Evolutionary conservation across 2,113 vertebrate genomes (phyloP).

Genomic region (Trematocara nigrifrons): DNA sequence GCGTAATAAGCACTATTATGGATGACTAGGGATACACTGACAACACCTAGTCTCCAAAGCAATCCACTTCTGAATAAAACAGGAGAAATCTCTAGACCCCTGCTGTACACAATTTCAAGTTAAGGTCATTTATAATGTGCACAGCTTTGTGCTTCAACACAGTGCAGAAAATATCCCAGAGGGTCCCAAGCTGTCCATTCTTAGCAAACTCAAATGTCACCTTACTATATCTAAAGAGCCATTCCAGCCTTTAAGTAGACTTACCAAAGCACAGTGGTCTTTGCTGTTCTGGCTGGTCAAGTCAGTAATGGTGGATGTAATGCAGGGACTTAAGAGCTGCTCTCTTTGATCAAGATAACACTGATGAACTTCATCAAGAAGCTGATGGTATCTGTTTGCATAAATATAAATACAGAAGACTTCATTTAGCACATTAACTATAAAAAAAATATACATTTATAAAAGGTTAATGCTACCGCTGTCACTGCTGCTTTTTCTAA

Average conservation of each 20-base stretch:
- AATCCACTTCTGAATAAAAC: slow-evolving; percentile 10
- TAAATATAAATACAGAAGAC: background rate
- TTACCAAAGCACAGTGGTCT: slow-evolving; percentile 96
- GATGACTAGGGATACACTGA: background rate
- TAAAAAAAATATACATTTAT: background rate
- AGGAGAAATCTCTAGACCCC: background rate
- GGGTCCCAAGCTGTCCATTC: background rate
- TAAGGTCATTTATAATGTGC: slow-evolving; percentile 38
- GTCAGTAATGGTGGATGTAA: slow-evolving; percentile 89
- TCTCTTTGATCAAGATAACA: slow-evolving; percentile 95
- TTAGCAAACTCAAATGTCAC: slow-evolving; percentile 45
- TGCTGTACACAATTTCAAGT: slow-evolving; percentile 9
- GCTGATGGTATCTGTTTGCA: slow-evolving; percentile 84
- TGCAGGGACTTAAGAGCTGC: slow-evolving; percentile 87
- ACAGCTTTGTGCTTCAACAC: slow-evolving; percentile 12
- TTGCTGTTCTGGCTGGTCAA: slow-evolving; percentile 91
- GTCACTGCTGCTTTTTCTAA: background rate
- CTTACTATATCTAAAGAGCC: slow-evolving; percentile 38
- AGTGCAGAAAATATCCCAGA: slow-evolving; percentile 21
- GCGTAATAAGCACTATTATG: background rate
- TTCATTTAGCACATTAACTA: background rate
- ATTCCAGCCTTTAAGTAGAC: slow-evolving; percentile 4
- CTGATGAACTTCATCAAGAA: slow-evolving; percentile 90
- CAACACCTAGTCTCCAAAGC: background rate
- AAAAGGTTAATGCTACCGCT: background rate